Base-by-base conservation (phyloP, 2,888 invertebrate species). In the Achlya flavicornis region DNA sequence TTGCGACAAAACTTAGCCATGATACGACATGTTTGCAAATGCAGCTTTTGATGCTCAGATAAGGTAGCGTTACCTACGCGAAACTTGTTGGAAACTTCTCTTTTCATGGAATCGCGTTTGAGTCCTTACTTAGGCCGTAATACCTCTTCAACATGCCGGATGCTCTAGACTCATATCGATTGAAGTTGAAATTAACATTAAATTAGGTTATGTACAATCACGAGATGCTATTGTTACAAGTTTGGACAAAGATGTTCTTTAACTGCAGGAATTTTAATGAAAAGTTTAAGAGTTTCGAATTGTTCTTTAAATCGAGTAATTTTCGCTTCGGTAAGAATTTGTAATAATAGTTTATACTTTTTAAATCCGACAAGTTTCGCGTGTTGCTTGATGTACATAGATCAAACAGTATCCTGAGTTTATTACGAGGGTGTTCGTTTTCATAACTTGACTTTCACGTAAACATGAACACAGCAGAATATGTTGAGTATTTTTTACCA, bases 101-200 rank as follows among this genome's bases (percentile, higher is more conserved):
- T n/a, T 53, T 53, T n/a, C 53, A 7, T 3, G 19, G 19, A 53
- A 16, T 19, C 48, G 8, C 16, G 16, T 53, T 53, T 53, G 16
- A 19, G 48, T 16, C 19, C 53, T 53, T 4, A 16, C 16, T 48
- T 10, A 53, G 53, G 19, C 14, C 48, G 8, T 5, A 16, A n/a
- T 48, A 48, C 16, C 48, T 48, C 48, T 4, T 7, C 6, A 48
- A 48, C 48, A 16, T 48, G 16, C 48, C 16, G 16, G 16, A 19
- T 19, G 53, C 53, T 10, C 19, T 19, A 19, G 53, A 53, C 19
- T 53, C 53, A 2, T 48, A 16, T 48, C 48, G 48, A 16, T 16
- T 48, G 19, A 53, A 53, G 53, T 53, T 53, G 10, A 53, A 8
- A n/a, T 53, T 53, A 53, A 53, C 53, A 53, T 53, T 53, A 53